Evolutionary conservation across 2,888 invertebrate species (phyloP).

Genomic region (Caenorhabditis auriculariae): DNA sequence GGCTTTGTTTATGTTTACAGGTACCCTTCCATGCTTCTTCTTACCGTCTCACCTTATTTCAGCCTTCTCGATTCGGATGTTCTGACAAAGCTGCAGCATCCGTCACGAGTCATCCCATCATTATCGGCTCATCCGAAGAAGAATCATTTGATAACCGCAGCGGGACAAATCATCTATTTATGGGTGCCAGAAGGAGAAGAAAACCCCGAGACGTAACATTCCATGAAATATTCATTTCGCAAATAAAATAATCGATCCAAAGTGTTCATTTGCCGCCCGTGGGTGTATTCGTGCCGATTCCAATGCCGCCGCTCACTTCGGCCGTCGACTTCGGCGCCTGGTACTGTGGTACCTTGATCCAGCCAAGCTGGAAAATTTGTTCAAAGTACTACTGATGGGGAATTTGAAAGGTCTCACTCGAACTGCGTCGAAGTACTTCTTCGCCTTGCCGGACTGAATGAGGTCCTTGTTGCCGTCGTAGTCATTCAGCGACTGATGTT

Average conservation of each 20-base stretch:
- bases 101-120: constrained; percentile 49
- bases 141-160: constrained; percentile 39
- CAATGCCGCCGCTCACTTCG: constrained; percentile 38
- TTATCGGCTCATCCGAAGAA: constrained; percentile 55
- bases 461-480: constrained; percentile 49
- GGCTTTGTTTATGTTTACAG: constrained; percentile 88
- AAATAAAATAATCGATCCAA: no score
- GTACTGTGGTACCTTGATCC: constrained; percentile 26
- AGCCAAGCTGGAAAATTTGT: constrained; percentile 24
- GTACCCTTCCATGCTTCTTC: constrained; percentile 67
- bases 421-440: constrained; percentile 33
- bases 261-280: no score
- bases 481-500: constrained; percentile 43
- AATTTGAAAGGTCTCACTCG: background rate
- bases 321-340: constrained; percentile 25
- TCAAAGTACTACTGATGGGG: background rate
- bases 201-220: no score
- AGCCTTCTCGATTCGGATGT: constrained; percentile 72
- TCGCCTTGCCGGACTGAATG: constrained; percentile 43
- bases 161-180: constrained; percentile 34
- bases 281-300: no score
- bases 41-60: no score
- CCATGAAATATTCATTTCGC: no score
- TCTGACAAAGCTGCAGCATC: constrained; percentile 46
- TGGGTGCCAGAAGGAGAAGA: constrained; percentile 32